Conservation (phyloP, 2,888 invertebrate genomes). For the Octonoba sinensis region DNA sequence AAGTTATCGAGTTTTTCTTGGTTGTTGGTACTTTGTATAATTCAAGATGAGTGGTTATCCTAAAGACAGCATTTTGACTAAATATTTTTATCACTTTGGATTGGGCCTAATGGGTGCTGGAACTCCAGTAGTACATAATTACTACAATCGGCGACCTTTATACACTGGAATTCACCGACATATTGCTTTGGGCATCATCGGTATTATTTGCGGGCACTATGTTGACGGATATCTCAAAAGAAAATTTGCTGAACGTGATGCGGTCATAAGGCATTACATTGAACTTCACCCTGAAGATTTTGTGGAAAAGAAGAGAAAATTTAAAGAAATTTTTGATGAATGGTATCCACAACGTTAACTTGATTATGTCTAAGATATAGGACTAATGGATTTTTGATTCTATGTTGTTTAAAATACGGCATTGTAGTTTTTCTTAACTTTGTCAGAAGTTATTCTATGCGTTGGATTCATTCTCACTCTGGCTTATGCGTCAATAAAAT, state of each 20-base stretch:
- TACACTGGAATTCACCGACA: constrained; percentile 74
- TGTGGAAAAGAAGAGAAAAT: constrained; percentile 36
- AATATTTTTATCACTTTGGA: constrained; percentile 22
- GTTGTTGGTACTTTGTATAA: background rate
- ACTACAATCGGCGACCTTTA: background rate
- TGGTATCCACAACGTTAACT: constrained; percentile 43
- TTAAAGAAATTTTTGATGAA: constrained; percentile 54
- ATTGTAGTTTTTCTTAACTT: too few species aligned
- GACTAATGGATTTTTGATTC: background rate
- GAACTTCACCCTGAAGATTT: constrained; percentile 84
- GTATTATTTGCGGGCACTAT: constrained; percentile 71
- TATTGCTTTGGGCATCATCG: constrained; percentile 69
- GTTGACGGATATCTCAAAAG: constrained; percentile 74
- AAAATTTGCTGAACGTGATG: constrained; percentile 80
- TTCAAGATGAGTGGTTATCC: background rate
- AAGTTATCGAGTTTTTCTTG: background rate
- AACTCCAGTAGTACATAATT: constrained; percentile 5
- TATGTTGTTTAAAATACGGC: background rate
- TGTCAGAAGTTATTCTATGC: too few species aligned
- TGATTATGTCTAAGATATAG: background rate
- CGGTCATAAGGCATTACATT: constrained; percentile 80
- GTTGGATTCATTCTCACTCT: too few species aligned
- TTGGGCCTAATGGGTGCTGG: background rate
- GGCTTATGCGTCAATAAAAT: too few species aligned
- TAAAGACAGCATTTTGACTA: constrained; percentile 28